Evolutionary conservation across 2,113 vertebrate genomes (phyloP).

Genomic region (Antigone vipio): DNA sequence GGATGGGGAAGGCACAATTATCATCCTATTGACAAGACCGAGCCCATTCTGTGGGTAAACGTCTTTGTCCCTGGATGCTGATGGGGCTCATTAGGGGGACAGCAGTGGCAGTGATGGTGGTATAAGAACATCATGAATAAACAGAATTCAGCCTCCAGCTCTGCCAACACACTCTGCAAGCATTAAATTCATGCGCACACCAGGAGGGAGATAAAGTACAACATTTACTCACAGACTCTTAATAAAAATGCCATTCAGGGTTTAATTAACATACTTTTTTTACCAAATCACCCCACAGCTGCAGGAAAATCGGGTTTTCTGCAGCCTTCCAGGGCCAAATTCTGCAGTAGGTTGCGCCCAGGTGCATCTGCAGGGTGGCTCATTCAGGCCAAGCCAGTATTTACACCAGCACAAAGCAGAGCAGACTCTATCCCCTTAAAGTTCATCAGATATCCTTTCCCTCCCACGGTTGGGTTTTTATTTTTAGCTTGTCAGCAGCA

Average conservation of each 20-base stretch:
- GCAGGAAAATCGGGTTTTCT: constrained; percentile 11
- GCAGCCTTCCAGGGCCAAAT: not conserved
- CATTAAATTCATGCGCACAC: not conserved
- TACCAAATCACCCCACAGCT: not conserved
- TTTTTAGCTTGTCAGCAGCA: constrained; percentile 27
- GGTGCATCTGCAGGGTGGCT: not conserved
- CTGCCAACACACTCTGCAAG: not conserved
- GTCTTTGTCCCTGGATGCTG: not conserved
- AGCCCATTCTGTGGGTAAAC: not conserved
- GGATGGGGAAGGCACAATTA: not conserved
- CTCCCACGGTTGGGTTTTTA: not conserved
- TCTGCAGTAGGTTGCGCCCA: not conserved
- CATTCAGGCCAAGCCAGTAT: not conserved
- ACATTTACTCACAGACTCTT: not conserved
- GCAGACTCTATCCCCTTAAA: not conserved
- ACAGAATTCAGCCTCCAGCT: not conserved
- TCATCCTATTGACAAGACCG: not conserved
- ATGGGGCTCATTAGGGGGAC: not conserved
- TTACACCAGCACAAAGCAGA: not conserved
- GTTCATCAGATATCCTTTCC: not conserved
- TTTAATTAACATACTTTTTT: constrained; percentile 7
- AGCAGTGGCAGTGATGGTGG: not conserved
- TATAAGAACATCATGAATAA: not conserved
- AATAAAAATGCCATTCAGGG: not conserved
- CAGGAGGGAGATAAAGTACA: not conserved